phyloP scores from a whole-genome alignment of 2,888 invertebrate species.

The Odontomyia ornata region DNA sequence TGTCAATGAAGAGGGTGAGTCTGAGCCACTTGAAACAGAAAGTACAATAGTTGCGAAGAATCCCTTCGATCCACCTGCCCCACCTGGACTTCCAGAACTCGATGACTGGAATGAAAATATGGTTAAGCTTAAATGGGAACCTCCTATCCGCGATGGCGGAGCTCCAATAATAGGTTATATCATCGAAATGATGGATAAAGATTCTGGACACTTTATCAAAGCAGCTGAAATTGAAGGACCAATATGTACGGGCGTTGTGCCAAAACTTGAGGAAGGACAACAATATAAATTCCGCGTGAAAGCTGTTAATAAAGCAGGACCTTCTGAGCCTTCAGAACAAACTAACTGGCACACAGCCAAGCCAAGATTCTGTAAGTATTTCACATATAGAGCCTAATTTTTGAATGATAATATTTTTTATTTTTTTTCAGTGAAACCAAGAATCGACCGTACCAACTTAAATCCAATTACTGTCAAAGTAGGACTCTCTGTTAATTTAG shows the following conservation, averaged over 20 bases:
- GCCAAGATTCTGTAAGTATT: slow-evolving; percentile 81
- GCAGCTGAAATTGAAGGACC: slow-evolving; percentile 86
- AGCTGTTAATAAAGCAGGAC: slow-evolving; percentile 96
- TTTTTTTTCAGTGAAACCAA: slow-evolving; percentile 82
- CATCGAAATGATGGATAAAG: slow-evolving; percentile 91
- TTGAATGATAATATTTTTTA: slow-evolving; percentile 51
- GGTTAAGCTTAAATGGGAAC: slow-evolving; percentile 90
- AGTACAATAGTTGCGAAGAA: slow-evolving; percentile 93
- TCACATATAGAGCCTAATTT: background rate
- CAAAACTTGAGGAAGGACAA: slow-evolving; percentile 90
- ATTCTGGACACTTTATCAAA: slow-evolving; percentile 84
- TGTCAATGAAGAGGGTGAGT: slow-evolving; percentile 95
- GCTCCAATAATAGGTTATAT: slow-evolving; percentile 94
- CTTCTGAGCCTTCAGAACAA: slow-evolving; percentile 89
- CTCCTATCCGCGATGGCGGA: slow-evolving; percentile 88
- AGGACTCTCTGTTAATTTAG: slow-evolving; percentile 86
- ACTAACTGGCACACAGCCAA: slow-evolving; percentile 93
- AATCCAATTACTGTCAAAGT: slow-evolving; percentile 86
- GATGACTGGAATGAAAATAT: slow-evolving; percentile 91
- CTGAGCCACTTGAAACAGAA: slow-evolving; percentile 92
- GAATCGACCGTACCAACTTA: slow-evolving; percentile 90
- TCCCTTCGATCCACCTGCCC: slow-evolving; percentile 89
- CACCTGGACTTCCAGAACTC: slow-evolving; percentile 90
- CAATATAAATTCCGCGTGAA: slow-evolving; percentile 94
- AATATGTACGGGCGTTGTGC: slow-evolving; percentile 85